Conservation (phyloP, 2,113 vertebrate genomes). For the Sylvietta virens region DNA sequence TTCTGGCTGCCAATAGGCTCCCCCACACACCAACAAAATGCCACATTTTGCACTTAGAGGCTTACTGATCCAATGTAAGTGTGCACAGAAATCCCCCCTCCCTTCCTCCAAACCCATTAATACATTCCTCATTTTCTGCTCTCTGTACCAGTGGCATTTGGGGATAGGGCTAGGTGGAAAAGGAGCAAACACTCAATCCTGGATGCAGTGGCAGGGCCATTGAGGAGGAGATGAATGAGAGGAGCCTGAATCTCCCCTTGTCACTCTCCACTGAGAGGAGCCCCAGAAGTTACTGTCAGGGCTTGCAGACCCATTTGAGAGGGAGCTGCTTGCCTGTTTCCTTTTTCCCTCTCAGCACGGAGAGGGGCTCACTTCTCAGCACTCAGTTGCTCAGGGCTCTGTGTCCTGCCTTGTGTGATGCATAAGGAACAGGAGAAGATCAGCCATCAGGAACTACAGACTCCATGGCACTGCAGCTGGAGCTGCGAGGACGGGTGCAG, state of each 20-base stretch:
- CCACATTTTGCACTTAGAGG: neutral
- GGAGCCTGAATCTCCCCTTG: neutral
- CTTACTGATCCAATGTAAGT: neutral
- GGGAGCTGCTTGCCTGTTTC: neutral
- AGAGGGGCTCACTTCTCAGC: neutral
- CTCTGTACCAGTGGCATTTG: neutral
- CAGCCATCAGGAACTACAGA: neutral
- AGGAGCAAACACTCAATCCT: neutral
- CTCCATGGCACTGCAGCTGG: neutral
- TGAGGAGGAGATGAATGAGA: neutral
- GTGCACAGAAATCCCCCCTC: neutral
- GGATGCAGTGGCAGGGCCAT: neutral
- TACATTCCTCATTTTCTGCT: neutral
- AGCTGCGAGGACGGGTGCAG: neutral
- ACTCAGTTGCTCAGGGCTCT: neutral
- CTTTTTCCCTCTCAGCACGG: neutral
- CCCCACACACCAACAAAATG: neutral
- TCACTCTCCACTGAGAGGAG: neutral
- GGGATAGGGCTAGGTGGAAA: neutral
- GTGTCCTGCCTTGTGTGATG: neutral
- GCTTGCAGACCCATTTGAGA: neutral
- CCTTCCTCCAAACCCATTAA: neutral
- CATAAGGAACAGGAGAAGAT: neutral
- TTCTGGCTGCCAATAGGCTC: neutral
- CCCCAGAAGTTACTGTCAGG: neutral